phyloP scores from a whole-genome alignment of 2,797 vertebrate species.

The Typhlichthys subterraneus region DNA sequence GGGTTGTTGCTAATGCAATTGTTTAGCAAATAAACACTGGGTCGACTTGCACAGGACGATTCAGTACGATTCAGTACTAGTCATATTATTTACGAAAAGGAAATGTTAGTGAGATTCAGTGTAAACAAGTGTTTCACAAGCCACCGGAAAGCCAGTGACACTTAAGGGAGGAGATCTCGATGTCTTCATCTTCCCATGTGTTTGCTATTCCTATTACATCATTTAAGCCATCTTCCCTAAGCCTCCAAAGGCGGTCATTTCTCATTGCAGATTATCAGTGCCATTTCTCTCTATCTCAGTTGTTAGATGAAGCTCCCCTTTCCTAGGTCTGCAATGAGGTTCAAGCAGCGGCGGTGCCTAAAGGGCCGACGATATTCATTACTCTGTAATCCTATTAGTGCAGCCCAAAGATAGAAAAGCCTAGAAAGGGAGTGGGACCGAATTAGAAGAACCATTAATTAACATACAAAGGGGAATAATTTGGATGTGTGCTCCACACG shows the following conservation, averaged over 20 bases:
- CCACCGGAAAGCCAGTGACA: too few species aligned
- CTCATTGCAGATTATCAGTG: not conserved
- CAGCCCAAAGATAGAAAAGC: conserved; percentile 36
- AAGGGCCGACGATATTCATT: conserved; percentile 67
- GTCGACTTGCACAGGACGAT: too few species aligned
- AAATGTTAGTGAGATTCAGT: too few species aligned
- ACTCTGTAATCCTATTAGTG: conserved; percentile 70
- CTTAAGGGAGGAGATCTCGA: too few species aligned
- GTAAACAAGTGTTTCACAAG: too few species aligned
- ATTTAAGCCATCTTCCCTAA: conserved; percentile 37
- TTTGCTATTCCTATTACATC: conserved; percentile 30
- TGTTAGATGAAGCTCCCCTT: conserved; percentile 47
- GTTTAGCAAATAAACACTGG: too few species aligned
- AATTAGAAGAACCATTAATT: conserved; percentile 1
- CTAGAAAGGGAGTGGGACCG: conserved; percentile 25
- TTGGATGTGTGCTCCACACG: not conserved
- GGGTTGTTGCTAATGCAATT: too few species aligned
- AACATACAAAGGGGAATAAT: conserved; percentile 4
- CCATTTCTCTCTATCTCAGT: conserved; percentile 42
- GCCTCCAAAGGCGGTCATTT: conserved; percentile 27
- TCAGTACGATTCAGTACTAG: too few species aligned
- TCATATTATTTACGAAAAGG: too few species aligned
- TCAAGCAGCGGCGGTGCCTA: conserved; percentile 54
- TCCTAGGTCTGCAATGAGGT: conserved; percentile 65
- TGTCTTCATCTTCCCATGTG: too few species aligned